A percentile compares a stretch with the other conserved stretches of the same genome.
Conservation (phyloP, 1,140 invertebrate species). For the Brachionus rubens region DNA sequence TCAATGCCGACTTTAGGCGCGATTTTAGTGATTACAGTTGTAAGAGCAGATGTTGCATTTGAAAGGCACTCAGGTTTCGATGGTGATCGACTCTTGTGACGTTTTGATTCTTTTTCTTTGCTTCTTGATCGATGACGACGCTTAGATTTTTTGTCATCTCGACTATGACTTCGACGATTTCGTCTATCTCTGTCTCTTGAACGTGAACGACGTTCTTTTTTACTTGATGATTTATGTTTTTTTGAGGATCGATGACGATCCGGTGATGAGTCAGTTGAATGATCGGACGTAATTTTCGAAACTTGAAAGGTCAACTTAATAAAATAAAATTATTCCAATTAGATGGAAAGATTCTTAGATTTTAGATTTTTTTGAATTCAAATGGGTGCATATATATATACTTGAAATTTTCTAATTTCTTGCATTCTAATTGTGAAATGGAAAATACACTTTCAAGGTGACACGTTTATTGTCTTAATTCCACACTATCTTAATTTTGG, state of each 20-base stretch:
- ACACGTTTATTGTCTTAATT: too few species aligned
- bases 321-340: too few species aligned
- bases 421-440: too few species aligned
- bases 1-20: constrained; percentile 25
- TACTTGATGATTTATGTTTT: constrained; percentile 19
- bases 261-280: not conserved
- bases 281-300: constrained; percentile 24
- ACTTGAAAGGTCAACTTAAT: too few species aligned
- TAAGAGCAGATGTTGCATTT: not conserved
- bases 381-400: too few species aligned
- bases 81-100: not conserved
- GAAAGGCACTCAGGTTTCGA: not conserved
- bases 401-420: too few species aligned
- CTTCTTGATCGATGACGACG: not conserved
- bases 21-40: constrained; percentile 11
- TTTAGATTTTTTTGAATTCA: too few species aligned
- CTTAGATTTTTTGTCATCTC: not conserved
- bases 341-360: too few species aligned
- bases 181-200: not conserved
- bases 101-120: not conserved
- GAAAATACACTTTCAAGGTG: too few species aligned
- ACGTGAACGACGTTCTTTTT: not conserved
- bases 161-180: not conserved
- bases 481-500: too few species aligned
- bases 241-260: constrained; percentile 3